Conservation (phyloP, 2,113 vertebrate genomes). For the Elephantulus edwardii region DNA sequence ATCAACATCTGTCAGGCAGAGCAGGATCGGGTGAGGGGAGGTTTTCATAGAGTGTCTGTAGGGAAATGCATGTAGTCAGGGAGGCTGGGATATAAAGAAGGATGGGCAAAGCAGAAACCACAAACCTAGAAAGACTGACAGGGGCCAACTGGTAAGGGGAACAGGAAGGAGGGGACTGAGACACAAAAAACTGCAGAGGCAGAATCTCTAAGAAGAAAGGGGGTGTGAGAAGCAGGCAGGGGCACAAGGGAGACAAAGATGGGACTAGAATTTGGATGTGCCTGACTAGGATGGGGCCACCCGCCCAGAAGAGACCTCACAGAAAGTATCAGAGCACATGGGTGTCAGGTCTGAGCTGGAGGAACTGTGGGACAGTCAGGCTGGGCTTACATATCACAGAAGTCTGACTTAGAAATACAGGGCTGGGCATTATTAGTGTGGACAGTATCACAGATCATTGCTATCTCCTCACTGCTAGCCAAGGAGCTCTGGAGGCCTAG, state of each 20-base stretch:
- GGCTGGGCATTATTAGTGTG: too few species aligned
- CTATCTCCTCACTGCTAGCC: background rate
- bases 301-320: too few species aligned
- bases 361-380: background rate
- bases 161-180: background rate
- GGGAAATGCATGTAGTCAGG: rapidly evolving
- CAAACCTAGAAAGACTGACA: background rate
- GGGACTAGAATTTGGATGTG: background rate
- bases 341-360: background rate
- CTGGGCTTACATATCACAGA: background rate
- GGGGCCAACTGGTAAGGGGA: too few species aligned
- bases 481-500: too few species aligned
- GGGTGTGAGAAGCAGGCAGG: background rate
- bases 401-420: background rate
- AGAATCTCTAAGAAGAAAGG: background rate
- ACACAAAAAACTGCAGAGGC: background rate
- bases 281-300: background rate
- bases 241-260: background rate
- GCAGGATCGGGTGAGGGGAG: background rate
- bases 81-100: background rate
- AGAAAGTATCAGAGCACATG: background rate
- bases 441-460: background rate
- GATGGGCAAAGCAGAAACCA: background rate
- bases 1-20: background rate
- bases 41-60: rapidly evolving